phyloP scores from a whole-genome alignment of 2,888 invertebrate species.

The Sthenelais limicola region DNA sequence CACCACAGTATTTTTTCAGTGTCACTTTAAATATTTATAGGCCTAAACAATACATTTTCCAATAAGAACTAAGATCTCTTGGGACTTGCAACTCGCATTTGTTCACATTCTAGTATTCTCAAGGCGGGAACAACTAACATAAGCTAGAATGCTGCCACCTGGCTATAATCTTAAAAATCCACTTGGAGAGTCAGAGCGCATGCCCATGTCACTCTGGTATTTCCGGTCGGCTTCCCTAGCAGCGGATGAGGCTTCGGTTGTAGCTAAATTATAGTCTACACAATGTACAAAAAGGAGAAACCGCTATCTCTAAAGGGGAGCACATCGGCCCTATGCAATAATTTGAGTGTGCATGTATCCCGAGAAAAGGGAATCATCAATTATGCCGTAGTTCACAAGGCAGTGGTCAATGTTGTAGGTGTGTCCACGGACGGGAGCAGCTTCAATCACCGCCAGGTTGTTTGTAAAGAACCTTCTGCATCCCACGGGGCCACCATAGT shows the following conservation, averaged over 20 bases:
- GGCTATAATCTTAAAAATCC: too few relatives aligned
- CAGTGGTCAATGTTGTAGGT: slow-evolving; percentile 65
- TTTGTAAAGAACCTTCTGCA: slow-evolving; percentile 68
- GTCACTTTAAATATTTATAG: too few relatives aligned
- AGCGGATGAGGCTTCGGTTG: slow-evolving; percentile 9
- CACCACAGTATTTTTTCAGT: too few relatives aligned
- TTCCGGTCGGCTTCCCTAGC: slow-evolving; percentile 32
- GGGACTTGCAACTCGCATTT: too few relatives aligned
- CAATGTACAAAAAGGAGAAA: slow-evolving; percentile 65
- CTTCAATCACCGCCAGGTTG: slow-evolving; percentile 64
- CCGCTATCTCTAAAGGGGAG: slow-evolving; percentile 65
- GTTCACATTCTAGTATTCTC: too few relatives aligned
- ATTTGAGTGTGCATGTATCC: slow-evolving; percentile 62
- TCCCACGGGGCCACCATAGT: slow-evolving; percentile 63
- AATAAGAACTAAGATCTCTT: too few relatives aligned
- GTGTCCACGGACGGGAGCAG: slow-evolving; percentile 63
- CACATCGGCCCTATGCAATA: slow-evolving; percentile 65
- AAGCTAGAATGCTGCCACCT: too few relatives aligned
- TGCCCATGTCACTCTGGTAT: background rate
- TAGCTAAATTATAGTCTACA: background rate
- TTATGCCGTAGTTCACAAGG: slow-evolving; percentile 69
- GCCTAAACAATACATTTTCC: too few relatives aligned
- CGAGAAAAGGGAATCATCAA: slow-evolving; percentile 60
- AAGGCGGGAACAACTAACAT: too few relatives aligned
- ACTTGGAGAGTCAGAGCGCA: too few relatives aligned